Percentiles rank a stretch among this genome's conserved stretches.
Evolutionary conservation across 2,113 vertebrate genomes (phyloP).

Genomic region (Hystrix brachyura): DNA sequence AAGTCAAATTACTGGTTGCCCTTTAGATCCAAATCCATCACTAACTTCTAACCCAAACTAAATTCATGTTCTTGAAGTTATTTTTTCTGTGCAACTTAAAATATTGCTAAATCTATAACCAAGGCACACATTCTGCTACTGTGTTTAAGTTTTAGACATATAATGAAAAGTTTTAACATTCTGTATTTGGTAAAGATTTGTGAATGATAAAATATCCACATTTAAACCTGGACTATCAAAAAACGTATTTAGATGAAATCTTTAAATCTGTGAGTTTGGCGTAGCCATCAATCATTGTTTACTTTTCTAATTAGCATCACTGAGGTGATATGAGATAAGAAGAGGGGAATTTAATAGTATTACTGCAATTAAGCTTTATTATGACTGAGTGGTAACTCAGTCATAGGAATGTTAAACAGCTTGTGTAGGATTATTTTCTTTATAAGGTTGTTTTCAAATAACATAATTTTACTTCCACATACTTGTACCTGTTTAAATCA

Average conservation of each 20-base stretch:
- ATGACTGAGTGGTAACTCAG: neutral
- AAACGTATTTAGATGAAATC: neutral
- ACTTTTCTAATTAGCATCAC: slow-evolving; percentile 28
- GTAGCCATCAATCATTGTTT: neutral
- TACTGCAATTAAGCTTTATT: neutral
- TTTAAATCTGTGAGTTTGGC: neutral
- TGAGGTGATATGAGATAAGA: neutral
- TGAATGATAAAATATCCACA: neutral
- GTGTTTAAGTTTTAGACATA: neutral
- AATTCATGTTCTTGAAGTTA: neutral
- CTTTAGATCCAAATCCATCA: neutral
- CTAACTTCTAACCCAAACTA: neutral
- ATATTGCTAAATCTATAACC: neutral
- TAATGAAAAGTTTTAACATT: neutral
- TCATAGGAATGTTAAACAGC: neutral
- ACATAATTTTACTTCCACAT: slow-evolving; percentile 20
- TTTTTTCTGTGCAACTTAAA: neutral
- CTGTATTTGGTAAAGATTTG: neutral
- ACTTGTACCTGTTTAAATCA: slow-evolving; percentile 26
- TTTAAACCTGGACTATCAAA: neutral
- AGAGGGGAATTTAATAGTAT: neutral
- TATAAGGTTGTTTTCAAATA: slow-evolving; percentile 50
- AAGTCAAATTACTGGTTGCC: neutral
- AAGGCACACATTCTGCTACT: neutral
- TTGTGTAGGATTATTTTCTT: slow-evolving; percentile 12